Percentiles rank a stretch among this genome's conserved stretches.
Evolutionary conservation across 1,140 invertebrate genomes (phyloP).

Genomic region (Anoplophora glabripennis): DNA sequence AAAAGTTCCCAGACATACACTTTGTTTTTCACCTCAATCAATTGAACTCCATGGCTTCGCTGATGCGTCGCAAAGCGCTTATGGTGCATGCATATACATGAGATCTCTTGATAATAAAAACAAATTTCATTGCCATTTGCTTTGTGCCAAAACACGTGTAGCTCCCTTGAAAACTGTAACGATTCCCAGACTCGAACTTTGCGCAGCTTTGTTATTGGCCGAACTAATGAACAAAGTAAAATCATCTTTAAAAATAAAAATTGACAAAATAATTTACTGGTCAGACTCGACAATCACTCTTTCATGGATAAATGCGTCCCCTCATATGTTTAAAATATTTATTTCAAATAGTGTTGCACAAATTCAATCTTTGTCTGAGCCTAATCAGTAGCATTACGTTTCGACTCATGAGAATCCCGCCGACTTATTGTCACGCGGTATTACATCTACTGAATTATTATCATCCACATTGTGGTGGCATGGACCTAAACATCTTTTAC

Average conservation of each 20-base stretch:
- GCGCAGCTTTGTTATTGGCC: not conserved
- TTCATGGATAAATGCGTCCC: slow-evolving; percentile 18
- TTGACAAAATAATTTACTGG: not conserved
- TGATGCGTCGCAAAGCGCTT: slow-evolving; percentile 41
- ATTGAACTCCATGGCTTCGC: slow-evolving; percentile 43
- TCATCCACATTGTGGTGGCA: too few species aligned
- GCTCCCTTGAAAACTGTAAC: slow-evolving; percentile 2
- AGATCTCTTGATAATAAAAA: too few species aligned
- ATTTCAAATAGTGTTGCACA: slow-evolving; percentile 44
- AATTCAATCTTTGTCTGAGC: slow-evolving; percentile 19
- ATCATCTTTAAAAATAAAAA: slow-evolving; percentile 20
- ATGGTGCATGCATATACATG: slow-evolving; percentile 10
- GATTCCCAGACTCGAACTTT: slow-evolving; percentile 4
- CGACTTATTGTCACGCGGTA: slow-evolving; percentile 50
- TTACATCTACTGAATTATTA: too few species aligned
- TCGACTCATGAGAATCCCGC: slow-evolving; percentile 49
- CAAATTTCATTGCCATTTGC: not conserved
- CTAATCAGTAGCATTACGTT: slow-evolving; percentile 46
- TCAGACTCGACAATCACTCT: too few species aligned
- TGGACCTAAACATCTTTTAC: too few species aligned
- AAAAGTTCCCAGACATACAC: slow-evolving; percentile 13
- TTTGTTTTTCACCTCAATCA: not conserved
- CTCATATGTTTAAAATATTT: slow-evolving; percentile 40
- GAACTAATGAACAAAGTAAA: not conserved
- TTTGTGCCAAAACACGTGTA: not conserved